Evolutionary conservation across 2,113 vertebrate species (phyloP), one percentile per base, ranked within the genome.

Genomic region (Alectura lathami): DNA sequence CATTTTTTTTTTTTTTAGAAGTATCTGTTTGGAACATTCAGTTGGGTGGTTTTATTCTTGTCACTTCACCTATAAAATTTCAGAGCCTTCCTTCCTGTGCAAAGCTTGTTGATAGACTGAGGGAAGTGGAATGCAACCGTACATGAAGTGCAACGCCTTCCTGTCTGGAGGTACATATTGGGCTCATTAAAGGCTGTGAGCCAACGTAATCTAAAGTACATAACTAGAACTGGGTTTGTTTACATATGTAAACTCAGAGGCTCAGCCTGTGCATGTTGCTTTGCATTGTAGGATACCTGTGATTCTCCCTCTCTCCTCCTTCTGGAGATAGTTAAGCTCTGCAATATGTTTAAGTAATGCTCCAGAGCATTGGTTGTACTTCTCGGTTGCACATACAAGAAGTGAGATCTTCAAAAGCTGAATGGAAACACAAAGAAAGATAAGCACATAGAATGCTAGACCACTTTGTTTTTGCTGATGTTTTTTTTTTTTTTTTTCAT

Each of bases 251-350:
- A 95, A 92, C 86, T 84, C 80, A 68, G 86, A 86, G 88, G 69
- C 57, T 88, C 93, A 90, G 59, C 50, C 75, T 86, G 54, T 70
- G 75, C 73, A 57, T 89, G 90, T 26, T 83, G 68, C 74, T 34
- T 72, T 66, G 47, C 69, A 30, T 88, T 93, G 50, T 86, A 91
- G 90, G 83, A 96, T 92, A 93, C 93, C 86, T 80, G 91, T 40
- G 14, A 67, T 84, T 89, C 83, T 64, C 15, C 94, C 60, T 73
- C 73, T 75, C 63, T 78, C 34, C 83, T 75, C 9, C 69, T 79
- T 63, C 62, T 86, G 62, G 48, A 81, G 20, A 17, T 22, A n/a
- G 45, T 56, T 85, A 2, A 93, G 68, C 64, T 78, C 69, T 95
- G 88, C 30, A 51, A 29, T 72, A 16, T 40, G 17, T 56, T 83